phyloP scores from a whole-genome alignment of 2,888 invertebrate species.

The Stramonita haemastoma region DNA sequence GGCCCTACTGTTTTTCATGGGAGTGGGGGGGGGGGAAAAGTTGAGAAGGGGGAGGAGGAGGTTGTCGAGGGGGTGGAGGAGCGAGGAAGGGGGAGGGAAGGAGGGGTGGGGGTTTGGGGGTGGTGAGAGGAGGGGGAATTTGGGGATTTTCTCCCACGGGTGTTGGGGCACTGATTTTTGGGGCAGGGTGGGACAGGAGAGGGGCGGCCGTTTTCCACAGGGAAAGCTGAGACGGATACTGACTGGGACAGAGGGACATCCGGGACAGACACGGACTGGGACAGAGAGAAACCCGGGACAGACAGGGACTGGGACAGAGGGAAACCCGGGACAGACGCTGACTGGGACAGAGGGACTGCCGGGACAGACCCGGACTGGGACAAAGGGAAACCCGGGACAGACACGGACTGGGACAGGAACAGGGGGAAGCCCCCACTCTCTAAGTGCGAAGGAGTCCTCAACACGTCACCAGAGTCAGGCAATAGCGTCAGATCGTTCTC shows the following conservation, averaged over 20 bases:
- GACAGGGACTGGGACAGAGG: not conserved
- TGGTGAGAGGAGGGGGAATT: not conserved
- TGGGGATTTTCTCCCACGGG: not conserved
- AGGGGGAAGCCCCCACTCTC: not conserved
- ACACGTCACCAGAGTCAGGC: not conserved
- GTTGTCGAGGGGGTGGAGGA: not conserved
- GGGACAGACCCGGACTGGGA: too few relatives aligned
- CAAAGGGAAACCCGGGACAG: not conserved
- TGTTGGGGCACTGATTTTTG: not conserved
- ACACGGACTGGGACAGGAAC: not conserved
- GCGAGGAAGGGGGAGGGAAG: not conserved
- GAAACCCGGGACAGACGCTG: too few relatives aligned
- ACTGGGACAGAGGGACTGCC: too few relatives aligned
- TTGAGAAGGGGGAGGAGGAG: not conserved
- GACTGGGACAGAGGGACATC: not conserved
- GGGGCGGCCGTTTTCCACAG: not conserved
- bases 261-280: too few relatives aligned
- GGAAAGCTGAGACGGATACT: not conserved
- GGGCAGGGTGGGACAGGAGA: not conserved
- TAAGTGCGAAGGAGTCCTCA: not conserved
- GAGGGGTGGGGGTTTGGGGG: not conserved
- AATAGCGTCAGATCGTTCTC: not conserved
- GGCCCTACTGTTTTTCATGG: not conserved
- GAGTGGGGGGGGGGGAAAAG: not conserved
- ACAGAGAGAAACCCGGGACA: not conserved